Evolutionary conservation across 2,113 vertebrate species (phyloP).

Genomic region (Myrmecophaga tridactyla): DNA sequence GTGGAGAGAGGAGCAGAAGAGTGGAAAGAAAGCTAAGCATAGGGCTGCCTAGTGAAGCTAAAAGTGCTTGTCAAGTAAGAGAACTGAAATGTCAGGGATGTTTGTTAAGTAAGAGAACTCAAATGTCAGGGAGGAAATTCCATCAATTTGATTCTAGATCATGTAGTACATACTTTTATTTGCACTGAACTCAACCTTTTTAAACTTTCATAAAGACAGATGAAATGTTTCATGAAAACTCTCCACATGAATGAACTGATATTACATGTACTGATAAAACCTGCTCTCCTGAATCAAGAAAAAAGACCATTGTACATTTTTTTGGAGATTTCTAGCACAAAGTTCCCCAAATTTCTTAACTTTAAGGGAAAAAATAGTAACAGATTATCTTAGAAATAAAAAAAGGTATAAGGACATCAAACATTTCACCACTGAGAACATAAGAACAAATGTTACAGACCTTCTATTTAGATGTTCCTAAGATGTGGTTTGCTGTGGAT

Average conservation of each 20-base stretch:
- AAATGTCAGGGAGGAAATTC: neutral
- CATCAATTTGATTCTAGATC: neutral
- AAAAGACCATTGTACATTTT: neutral
- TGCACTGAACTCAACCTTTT: constrained; percentile 26
- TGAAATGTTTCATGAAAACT: constrained; percentile 15
- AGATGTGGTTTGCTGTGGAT: constrained; percentile 12
- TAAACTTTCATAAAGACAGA: constrained; percentile 25
- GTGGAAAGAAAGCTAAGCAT: neutral
- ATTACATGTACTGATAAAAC: constrained; percentile 2
- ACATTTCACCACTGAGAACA: neutral
- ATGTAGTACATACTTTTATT: neutral
- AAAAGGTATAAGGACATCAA: neutral
- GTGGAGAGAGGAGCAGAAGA: neutral
- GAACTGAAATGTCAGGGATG: too few relatives aligned
- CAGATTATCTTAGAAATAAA: constrained; percentile 12
- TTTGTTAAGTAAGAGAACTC: constrained; percentile 4
- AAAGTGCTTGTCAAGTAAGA: too few relatives aligned
- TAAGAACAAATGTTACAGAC: neutral
- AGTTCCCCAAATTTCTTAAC: neutral
- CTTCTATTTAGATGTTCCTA: neutral
- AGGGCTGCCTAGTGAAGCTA: neutral
- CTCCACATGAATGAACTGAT: neutral
- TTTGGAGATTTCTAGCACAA: constrained; percentile 18
- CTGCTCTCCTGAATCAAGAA: constrained; percentile 24
- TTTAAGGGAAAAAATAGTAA: neutral